Evolutionary conservation across 37 sponge, comb jelly and placozoan species (phyloP).

Genomic region (Agelas oroides): DNA sequence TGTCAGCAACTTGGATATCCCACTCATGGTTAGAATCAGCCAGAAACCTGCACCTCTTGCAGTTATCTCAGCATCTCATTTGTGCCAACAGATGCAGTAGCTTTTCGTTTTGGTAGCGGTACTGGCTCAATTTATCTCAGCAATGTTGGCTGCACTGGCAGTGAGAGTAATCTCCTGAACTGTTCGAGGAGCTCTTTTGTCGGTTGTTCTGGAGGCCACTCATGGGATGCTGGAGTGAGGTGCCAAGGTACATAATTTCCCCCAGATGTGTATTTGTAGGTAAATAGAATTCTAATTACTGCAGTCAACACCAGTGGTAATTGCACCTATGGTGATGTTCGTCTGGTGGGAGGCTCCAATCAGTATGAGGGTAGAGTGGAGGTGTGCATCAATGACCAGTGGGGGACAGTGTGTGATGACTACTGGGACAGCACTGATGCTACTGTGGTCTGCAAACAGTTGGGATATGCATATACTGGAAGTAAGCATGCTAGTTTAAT

Average conservation of each 20-base stretch:
- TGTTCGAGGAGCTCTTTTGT: too few species aligned
- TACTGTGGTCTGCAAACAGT: constrained; percentile 11
- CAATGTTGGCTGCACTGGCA: constrained; percentile 2
- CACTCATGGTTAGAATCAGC: too few species aligned
- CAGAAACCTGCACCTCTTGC: too few species aligned
- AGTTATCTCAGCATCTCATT: too few species aligned
- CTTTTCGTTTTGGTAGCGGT: too few species aligned
- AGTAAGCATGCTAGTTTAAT: too few species aligned
- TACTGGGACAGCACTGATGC: constrained; percentile 16
- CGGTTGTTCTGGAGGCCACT: constrained; percentile 3
- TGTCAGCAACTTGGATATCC: too few species aligned
- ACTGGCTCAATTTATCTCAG: neutral
- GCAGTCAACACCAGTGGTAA: neutral
- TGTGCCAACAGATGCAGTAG: too few species aligned
- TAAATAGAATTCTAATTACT: too few species aligned
- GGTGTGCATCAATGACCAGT: constrained; percentile 37
- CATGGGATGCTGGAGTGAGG: constrained; percentile 21
- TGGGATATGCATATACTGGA: constrained; percentile 8
- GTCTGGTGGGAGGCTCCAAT: constrained; percentile 12
- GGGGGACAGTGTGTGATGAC: constrained; percentile 30
- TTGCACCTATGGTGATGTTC: constrained; percentile 18
- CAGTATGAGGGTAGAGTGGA: constrained; percentile 35
- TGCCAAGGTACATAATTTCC: neutral
- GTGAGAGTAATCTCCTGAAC: neutral
- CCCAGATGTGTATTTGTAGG: too few species aligned